Base-by-base conservation (phyloP, 2,797 vertebrate genomes). In the Poeciliopsis turneri region DNA sequence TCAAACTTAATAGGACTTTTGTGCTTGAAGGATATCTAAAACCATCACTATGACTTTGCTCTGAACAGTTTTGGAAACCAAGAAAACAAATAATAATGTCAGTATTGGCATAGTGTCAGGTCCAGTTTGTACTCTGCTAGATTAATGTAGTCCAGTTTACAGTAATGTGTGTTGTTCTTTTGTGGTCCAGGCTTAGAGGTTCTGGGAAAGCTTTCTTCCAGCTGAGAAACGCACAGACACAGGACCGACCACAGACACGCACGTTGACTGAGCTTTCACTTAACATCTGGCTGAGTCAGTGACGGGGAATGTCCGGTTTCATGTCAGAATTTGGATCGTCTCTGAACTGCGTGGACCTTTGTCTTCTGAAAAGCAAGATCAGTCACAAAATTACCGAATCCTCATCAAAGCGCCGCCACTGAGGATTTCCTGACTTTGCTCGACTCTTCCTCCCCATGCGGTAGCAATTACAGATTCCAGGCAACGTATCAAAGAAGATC, bases 381-480 rank as follows among this genome's bases (percentile, higher is more conserved):
- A 85, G 75, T 79, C 78, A 1, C 51, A 66, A 78, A 79, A 83
- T 80, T 3, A 61, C 73, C 61, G 79, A 71, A 5, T 77, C 84
- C 41, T 82, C 85, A 89, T 92, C 87, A 93, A 88, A 92, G 86
- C 51, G 7, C 75, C 33, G 66, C 80, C 76, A 46, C 82, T 46
- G 61, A 69, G 71, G 57, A 72, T 90, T 93, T 86, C 84, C 86
- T 89, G 87, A 87, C 55, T 75, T 78, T 80, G 64, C 84, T 15
- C 82, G 77, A 43, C 82, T 85, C 89, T 90, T 87, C 76, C 76
- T 84, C 55, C 51, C 75, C 89, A 93, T 91, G 88, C 45, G 85
- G 93, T 87, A 92, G 86, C 91, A 92, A 93, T 93, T 93, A 93
- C 72, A 87, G 82, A 78, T 87, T 90, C 85, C 86, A 83, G 87